Evolutionary conservation across 2,797 vertebrate genomes (phyloP).

Genomic region (Catamblyrhynchus diadema): DNA sequence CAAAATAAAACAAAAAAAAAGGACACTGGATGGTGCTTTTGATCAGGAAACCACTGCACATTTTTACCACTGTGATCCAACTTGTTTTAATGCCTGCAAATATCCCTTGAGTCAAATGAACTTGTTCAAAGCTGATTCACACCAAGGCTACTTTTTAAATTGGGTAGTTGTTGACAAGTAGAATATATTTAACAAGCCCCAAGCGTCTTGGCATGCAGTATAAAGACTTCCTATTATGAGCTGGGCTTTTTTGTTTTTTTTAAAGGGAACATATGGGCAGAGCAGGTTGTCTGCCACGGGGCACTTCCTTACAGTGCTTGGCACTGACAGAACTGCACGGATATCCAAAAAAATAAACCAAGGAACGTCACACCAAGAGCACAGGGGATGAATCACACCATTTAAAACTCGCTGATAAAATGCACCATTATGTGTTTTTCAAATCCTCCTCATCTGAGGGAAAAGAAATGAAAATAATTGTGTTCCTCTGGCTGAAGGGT

Average conservation of each 20-base stretch:
- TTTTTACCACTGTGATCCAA: not conserved
- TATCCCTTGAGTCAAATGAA: conserved; percentile 45
- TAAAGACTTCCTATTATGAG: conserved; percentile 46
- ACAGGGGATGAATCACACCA: conserved; percentile 1
- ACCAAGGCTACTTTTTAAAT: conserved; percentile 13
- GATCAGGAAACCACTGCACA: not conserved
- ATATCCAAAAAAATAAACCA: conserved; percentile 19
- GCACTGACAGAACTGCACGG: not conserved
- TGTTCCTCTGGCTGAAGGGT: not conserved
- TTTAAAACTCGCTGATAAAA: not conserved
- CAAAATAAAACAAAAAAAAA: not conserved
- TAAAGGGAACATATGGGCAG: conserved; percentile 48
- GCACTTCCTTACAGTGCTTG: conserved; percentile 12
- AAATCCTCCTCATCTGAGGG: not conserved
- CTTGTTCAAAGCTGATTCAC: conserved; percentile 38
- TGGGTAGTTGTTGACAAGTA: conserved; percentile 46
- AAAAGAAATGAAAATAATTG: conserved; percentile 1
- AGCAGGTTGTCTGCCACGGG: conserved; percentile 42
- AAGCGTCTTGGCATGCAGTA: conserved; percentile 19
- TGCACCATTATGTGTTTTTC: not conserved
- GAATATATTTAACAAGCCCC: conserved; percentile 54
- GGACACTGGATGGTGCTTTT: not conserved
- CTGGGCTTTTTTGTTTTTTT: not conserved
- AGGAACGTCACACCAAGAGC: not conserved
- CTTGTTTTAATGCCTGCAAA: conserved; percentile 22